Percentiles rank a stretch among this genome's conserved stretches.
Conservation (phyloP, 2,888 invertebrate genomes). For the Diadegma fenestrale region DNA sequence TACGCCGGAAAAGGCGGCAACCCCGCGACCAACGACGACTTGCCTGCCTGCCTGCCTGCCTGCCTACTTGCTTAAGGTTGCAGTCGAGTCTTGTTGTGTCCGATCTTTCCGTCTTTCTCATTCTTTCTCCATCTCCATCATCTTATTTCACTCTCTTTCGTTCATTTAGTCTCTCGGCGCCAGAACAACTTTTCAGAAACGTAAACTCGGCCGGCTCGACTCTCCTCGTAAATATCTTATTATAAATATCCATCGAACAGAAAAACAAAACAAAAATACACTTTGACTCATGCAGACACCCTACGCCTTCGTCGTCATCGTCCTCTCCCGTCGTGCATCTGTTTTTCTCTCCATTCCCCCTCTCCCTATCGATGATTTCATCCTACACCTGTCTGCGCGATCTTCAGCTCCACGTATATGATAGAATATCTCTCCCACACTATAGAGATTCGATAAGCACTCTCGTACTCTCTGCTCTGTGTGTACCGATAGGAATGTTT, state of each 20-base stretch:
- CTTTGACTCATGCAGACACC: conserved; percentile 50
- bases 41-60: neutral
- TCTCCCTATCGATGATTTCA: conserved; percentile 59
- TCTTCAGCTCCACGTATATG: conserved; percentile 9
- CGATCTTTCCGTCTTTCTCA: conserved; percentile 24
- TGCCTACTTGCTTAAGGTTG: conserved; percentile 51
- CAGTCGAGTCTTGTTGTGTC: conserved; percentile 29
- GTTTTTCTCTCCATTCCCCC: neutral
- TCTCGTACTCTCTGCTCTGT: neutral
- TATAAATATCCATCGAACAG: conserved; percentile 50
- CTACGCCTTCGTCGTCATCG: conserved; percentile 44
- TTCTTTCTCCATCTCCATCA: conserved; percentile 9
- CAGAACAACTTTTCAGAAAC: conserved; percentile 16
- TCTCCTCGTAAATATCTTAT: conserved; percentile 3
- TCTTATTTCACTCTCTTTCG: neutral
- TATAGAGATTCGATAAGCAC: neutral
- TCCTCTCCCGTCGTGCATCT: neutral
- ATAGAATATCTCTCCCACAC: conserved; percentile 5
- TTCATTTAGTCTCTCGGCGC: conserved; percentile 24
- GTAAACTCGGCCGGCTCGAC: conserved; percentile 19
- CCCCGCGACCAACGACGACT: conserved; percentile 58
- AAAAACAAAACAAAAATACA: conserved; percentile 37
- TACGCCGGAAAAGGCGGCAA: conserved; percentile 70
- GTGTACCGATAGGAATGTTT: conserved; percentile 20
- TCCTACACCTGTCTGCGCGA: conserved; percentile 52